Evolutionary conservation across 2,888 invertebrate genomes (phyloP).

Genomic region (Hipparchia sbordonii): DNA sequence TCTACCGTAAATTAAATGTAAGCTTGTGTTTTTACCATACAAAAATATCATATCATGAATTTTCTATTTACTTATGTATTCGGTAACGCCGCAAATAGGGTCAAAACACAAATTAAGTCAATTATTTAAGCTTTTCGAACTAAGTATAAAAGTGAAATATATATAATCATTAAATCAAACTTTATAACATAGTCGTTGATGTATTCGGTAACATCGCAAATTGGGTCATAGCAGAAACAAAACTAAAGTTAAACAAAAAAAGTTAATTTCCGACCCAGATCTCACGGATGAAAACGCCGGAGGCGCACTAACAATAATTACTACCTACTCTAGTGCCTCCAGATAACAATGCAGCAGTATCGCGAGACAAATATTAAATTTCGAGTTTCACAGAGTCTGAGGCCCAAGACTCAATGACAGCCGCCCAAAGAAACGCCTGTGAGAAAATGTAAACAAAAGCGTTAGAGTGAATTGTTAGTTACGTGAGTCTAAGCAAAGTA

Average conservation of each 20-base stretch:
- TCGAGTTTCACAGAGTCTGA: conserved; percentile 76
- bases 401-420: conserved; percentile 75
- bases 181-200: not conserved
- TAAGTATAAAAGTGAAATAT: not conserved
- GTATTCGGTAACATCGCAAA: not conserved
- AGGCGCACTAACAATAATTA: conserved; percentile 17
- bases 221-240: not conserved
- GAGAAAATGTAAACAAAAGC: conserved; percentile 76
- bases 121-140: not conserved
- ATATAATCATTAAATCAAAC: not conserved
- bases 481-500: conserved; percentile 38
- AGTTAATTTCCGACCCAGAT: conserved; percentile 69
- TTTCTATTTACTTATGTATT: not conserved
- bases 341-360: conserved; percentile 70
- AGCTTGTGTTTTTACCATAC: conserved; percentile 64
- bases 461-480: conserved; percentile 44
- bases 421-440: conserved; percentile 68
- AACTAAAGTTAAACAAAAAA: conserved; percentile 11
- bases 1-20: conserved; percentile 78
- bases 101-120: not conserved
- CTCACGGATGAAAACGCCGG: conserved; percentile 67
- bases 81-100: not conserved
- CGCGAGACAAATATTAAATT: conserved; percentile 74
- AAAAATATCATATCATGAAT: conserved; percentile 36
- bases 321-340: conserved; percentile 52